Conservation (phyloP, 1,140 invertebrate species). For the Frieseomelitta varia region DNA sequence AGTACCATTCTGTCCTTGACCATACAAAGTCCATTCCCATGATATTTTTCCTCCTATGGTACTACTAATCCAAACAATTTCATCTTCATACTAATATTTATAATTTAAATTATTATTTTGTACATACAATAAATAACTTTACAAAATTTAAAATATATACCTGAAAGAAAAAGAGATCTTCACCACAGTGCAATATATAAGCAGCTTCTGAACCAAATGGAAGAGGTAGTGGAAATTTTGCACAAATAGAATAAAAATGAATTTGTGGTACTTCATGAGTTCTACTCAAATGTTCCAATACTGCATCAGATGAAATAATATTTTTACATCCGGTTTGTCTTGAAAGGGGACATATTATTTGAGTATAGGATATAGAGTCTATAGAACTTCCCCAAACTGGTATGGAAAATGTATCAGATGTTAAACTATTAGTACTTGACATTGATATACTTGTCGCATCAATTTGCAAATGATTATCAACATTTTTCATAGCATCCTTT, state of each 20-base stretch:
- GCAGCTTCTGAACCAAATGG: slow-evolving; percentile 69
- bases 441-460: neutral
- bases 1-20: slow-evolving; percentile 55
- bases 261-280: slow-evolving; percentile 71
- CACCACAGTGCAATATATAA: slow-evolving; percentile 72
- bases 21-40: slow-evolving; percentile 74
- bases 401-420: slow-evolving; percentile 55
- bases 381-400: slow-evolving; percentile 75
- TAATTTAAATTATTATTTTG: slow-evolving; percentile 8
- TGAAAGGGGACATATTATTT: slow-evolving; percentile 72
- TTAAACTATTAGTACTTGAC: slow-evolving; percentile 23
- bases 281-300: slow-evolving; percentile 73
- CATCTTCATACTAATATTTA: slow-evolving; percentile 67
- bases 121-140: neutral
- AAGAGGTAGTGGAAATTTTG: slow-evolving; percentile 70
- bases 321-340: slow-evolving; percentile 65
- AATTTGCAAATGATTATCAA: slow-evolving; percentile 25
- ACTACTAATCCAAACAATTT: slow-evolving; percentile 71
- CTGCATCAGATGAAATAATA: slow-evolving; percentile 55
- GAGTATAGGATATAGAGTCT: slow-evolving; percentile 69
- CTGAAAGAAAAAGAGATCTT: slow-evolving; percentile 76
- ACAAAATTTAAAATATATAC: slow-evolving; percentile 56
- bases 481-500: slow-evolving; percentile 34
- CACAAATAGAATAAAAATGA: slow-evolving; percentile 71
- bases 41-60: slow-evolving; percentile 51